phyloP scores from a whole-genome alignment of 2,797 vertebrate genomes.

The Sylvia borin region DNA sequence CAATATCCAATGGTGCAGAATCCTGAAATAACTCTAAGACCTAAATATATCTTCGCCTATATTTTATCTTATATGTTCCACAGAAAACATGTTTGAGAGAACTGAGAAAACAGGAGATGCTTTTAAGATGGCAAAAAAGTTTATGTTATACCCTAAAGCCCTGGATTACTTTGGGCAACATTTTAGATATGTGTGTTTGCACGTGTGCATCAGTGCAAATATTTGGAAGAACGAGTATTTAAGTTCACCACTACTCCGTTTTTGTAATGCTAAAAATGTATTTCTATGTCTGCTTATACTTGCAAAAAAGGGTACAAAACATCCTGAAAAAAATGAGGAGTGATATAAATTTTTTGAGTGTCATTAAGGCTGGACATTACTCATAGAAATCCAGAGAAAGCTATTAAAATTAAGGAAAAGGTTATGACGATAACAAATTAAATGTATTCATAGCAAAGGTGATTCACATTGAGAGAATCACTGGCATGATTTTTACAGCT shows the following conservation, averaged over 20 bases:
- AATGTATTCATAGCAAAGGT: neutral
- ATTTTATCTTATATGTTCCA: neutral
- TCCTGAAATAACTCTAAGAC: neutral
- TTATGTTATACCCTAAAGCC: neutral
- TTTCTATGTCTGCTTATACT: neutral
- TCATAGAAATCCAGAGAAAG: neutral
- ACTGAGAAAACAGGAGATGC: neutral
- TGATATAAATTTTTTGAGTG: neutral
- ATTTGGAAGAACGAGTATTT: neutral
- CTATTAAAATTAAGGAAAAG: neutral
- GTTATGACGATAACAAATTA: neutral
- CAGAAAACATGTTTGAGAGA: neutral
- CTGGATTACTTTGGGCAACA: neutral
- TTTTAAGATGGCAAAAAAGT: neutral
- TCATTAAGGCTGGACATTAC: neutral
- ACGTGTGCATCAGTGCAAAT: neutral
- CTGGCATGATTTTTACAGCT: neutral
- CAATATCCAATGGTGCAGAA: neutral
- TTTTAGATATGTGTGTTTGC: neutral
- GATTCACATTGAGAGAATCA: neutral
- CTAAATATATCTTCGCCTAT: neutral
- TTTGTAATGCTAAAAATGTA: neutral
- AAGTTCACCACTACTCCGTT: neutral
- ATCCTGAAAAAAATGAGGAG: neutral
- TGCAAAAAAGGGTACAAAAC: neutral